These are phyloP conservation scores for Drosophila biarmipes DNA, from an alignment of 1,140 invertebrate genomes.

Conservation along the genomic window DNA sequence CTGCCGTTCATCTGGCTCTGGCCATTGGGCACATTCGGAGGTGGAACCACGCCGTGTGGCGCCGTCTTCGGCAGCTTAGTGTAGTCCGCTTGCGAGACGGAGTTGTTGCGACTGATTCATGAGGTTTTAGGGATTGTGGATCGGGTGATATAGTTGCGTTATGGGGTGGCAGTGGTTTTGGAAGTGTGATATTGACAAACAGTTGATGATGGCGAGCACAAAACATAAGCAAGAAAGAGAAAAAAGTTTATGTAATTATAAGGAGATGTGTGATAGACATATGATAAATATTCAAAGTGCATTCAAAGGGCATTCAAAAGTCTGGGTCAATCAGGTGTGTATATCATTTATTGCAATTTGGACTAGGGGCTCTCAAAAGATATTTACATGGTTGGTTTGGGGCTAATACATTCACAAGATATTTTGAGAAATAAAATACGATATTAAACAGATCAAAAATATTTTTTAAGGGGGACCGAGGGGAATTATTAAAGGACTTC, in stretches of 20 bases:
- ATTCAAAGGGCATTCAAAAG: conserved; percentile 22
- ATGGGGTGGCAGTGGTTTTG: conserved; percentile 35
- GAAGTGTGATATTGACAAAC: conserved; percentile 21
- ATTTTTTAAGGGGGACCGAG: background rate
- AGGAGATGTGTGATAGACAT: conserved; percentile 49
- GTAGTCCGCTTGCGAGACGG: conserved; percentile 86
- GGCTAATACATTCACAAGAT: background rate
- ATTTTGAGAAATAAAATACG: background rate
- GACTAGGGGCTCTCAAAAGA: background rate
- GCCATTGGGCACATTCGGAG: conserved; percentile 60
- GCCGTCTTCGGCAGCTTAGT: conserved; percentile 78
- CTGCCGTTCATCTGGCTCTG: conserved; percentile 59
- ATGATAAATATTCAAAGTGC: conserved; percentile 14
- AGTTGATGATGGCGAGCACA: conserved; percentile 49
- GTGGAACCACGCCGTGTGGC: conserved; percentile 67
- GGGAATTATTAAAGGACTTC: background rate
- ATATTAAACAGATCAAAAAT: background rate
- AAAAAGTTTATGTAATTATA: conserved; percentile 67
- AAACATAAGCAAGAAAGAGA: conserved; percentile 75
- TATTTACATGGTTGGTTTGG: conserved; percentile 14
- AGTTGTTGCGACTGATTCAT: conserved; percentile 85
- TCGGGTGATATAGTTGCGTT: conserved; percentile 31
- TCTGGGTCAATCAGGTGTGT: conserved; percentile 12
- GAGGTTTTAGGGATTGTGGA: conserved; percentile 32
- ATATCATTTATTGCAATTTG: conserved; percentile 63